Evolutionary conservation across 2,888 invertebrate genomes (phyloP).

Genomic region (Chouioia cunea): DNA sequence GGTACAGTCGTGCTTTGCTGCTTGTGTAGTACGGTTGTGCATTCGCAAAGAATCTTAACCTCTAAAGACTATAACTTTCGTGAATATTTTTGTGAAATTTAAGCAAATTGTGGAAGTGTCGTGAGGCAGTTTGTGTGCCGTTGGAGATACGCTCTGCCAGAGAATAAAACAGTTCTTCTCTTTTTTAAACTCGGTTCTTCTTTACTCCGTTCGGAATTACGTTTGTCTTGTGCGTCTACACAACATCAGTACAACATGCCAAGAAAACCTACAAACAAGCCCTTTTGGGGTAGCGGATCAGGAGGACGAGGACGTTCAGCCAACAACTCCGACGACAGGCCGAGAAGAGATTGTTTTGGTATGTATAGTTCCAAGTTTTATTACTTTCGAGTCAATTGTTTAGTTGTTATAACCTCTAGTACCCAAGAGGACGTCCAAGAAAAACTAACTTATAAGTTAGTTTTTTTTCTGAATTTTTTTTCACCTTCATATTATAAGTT

Average conservation of each 20-base stretch:
- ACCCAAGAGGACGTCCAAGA: not conserved
- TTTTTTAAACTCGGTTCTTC: too few relatives aligned
- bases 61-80: too few relatives aligned
- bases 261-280: slow-evolving; percentile 53
- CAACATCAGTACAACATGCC: slow-evolving; percentile 54
- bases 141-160: too few relatives aligned
- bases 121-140: too few relatives aligned
- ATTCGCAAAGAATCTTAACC: too few relatives aligned
- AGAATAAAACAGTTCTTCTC: too few relatives aligned
- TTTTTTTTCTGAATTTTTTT: slow-evolving; percentile 6
- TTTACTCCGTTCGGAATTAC: not conserved
- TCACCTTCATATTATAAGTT: too few relatives aligned
- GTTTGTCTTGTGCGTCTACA: slow-evolving; percentile 2
- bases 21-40: too few relatives aligned
- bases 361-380: slow-evolving; percentile 34
- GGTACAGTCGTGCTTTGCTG: too few relatives aligned
- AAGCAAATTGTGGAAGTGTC: too few relatives aligned
- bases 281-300: slow-evolving; percentile 47
- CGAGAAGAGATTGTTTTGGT: slow-evolving; percentile 57
- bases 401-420: slow-evolving; percentile 15
- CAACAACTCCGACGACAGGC: slow-evolving; percentile 43
- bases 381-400: too few relatives aligned
- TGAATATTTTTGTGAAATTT: too few relatives aligned
- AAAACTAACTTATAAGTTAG: not conserved
- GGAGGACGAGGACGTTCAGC: slow-evolving; percentile 40